phyloP scores from a whole-genome alignment of 2,888 invertebrate genomes.

The Vannuccia rotundouncinata region DNA sequence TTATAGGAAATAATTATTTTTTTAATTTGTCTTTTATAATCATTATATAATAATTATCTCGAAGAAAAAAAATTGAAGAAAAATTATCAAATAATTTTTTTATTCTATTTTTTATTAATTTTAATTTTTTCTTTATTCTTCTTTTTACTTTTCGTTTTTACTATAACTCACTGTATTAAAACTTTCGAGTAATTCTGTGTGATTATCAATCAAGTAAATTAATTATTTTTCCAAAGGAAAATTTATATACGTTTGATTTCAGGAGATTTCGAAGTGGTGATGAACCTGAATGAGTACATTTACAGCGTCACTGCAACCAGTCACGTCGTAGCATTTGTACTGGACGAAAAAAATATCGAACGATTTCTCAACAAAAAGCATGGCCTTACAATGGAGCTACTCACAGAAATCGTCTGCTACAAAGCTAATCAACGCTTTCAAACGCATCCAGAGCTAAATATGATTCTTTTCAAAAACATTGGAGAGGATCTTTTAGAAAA shows the following conservation, averaged over 20 bases:
- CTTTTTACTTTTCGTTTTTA: too few species aligned
- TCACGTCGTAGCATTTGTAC: conserved; percentile 37
- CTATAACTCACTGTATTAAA: too few species aligned
- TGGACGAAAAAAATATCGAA: conserved; percentile 40
- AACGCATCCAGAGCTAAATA: background rate
- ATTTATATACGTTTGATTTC: conserved; percentile 4
- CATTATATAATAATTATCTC: too few species aligned
- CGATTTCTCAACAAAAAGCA: conserved; percentile 42
- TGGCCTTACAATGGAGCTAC: conserved; percentile 42
- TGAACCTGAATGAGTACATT: conserved; percentile 36
- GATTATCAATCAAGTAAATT: background rate
- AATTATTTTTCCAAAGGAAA: too few species aligned
- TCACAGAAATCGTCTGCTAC: conserved; percentile 32
- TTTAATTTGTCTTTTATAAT: too few species aligned
- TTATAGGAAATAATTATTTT: too few species aligned
- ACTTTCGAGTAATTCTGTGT: background rate
- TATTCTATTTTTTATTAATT: background rate
- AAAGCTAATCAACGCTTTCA: background rate
- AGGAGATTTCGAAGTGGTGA: conserved; percentile 41
- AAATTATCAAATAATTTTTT: background rate
- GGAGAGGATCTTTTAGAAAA: background rate
- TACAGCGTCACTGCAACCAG: conserved; percentile 32
- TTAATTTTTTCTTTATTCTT: too few species aligned
- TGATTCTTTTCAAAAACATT: background rate
- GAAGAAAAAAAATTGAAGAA: too few species aligned